Base-by-base conservation (phyloP, 2,797 vertebrate genomes). In the Hipposideros larvatus region DNA sequence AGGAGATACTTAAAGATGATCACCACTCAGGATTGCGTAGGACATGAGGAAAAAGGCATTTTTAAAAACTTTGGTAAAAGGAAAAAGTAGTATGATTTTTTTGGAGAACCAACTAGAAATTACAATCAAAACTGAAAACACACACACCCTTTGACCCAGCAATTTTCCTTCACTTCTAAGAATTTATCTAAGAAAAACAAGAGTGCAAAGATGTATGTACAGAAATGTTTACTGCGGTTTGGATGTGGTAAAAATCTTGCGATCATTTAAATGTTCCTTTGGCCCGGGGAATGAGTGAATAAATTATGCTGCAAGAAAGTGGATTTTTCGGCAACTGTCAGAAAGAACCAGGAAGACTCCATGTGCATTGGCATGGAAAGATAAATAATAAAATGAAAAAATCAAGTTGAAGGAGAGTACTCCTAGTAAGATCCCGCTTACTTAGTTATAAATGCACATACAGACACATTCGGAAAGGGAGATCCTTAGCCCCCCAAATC, bases 81-180 rank as follows among this genome's bases (percentile, higher is more conserved):
- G 24, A 82, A 86, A 53, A 86, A 63, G 18, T 0, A 26, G 57
- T 2, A 11, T 57, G 73, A 41, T 7, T 26, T 57, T n/a, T 85
- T n/a, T 85, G 28, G 43, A 95, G 70, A 59, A 59, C 37, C n/a
- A 51, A 59, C 77, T 94, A 66, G 94, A 97, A 95, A 89, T 95
- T 68, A 24, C 26, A 78, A 68, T 90, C 73, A 95, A 96, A 95
- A 94, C 96, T 48, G 96, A 96, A 95, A 97, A 91, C n/a, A 80
- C 46, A 78, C 96, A 96, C 82, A 22, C 95, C 94, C 95, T 95
- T 57, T 92, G 66, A 87, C 92, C 70, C 51, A 48, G 82, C 10
- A n/a, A 63, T 91, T 77, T 92, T 87, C 80, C 66, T 94, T 63
- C 59, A 41, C 53, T 77, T 95, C 77, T 87, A 80, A 97, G 90